phyloP scores from a whole-genome alignment of 2,888 invertebrate species.

The Lamellibrachia columna region DNA sequence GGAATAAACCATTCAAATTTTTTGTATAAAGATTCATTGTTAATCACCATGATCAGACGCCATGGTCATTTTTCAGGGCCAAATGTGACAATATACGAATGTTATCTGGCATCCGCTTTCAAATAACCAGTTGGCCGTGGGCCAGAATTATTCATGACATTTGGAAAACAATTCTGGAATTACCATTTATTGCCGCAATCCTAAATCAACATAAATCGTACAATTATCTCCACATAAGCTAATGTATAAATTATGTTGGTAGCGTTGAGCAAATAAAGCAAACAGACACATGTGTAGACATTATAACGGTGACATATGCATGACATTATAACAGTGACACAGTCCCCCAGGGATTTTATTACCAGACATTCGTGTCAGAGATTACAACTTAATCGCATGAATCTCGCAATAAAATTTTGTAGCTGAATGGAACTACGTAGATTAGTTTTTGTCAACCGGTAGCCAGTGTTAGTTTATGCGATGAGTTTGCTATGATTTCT shows the following conservation, averaged over 20 bases:
- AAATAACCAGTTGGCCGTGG: neutral
- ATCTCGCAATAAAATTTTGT: neutral
- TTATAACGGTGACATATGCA: neutral
- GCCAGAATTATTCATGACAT: neutral
- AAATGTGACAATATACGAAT: neutral
- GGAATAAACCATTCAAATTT: neutral
- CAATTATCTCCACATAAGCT: neutral
- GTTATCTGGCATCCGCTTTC: neutral
- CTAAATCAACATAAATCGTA: neutral
- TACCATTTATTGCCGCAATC: neutral
- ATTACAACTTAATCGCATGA: neutral
- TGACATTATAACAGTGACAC: neutral
- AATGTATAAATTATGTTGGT: neutral
- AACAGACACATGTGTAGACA: neutral
- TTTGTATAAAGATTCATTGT: neutral
- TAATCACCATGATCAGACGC: neutral
- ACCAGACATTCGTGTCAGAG: neutral
- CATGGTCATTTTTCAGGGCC: neutral
- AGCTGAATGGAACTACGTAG: neutral
- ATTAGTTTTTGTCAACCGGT: slow-evolving; percentile 1
- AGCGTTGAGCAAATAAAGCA: neutral
- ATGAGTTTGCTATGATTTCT: neutral
- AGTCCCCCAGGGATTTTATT: neutral
- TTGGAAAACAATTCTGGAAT: neutral
- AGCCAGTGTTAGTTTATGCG: neutral